Evolutionary conservation across 1,140 invertebrate genomes (phyloP).

Genomic region (Cyclina sinensis): DNA sequence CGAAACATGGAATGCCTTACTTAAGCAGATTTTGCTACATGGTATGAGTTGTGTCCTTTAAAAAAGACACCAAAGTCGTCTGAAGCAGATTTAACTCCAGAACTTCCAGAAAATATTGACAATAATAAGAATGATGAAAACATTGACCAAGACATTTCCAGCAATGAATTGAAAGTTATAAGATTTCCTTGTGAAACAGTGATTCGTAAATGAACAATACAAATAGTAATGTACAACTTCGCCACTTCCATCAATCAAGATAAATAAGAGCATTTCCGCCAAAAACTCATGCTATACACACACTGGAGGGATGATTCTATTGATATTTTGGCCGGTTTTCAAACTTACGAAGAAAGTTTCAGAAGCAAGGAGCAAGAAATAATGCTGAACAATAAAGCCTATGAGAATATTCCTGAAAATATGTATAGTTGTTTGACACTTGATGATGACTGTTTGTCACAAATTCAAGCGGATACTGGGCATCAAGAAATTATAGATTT

Average conservation of each 20-base stretch:
- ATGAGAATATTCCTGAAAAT: not conserved
- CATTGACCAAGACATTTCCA: not conserved
- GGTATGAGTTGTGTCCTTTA: slow-evolving; percentile 9
- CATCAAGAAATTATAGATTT: slow-evolving; percentile 47
- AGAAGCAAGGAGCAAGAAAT: not conserved
- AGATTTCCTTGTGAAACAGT: not conserved
- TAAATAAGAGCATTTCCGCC: not conserved
- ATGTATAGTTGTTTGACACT: not conserved
- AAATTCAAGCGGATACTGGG: not conserved
- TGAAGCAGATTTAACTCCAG: not conserved
- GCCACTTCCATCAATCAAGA: not conserved
- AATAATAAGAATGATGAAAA: slow-evolving; percentile 6
- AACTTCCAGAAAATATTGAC: slow-evolving; percentile 6
- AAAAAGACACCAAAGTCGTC: slow-evolving; percentile 11
- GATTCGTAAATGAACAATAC: not conserved
- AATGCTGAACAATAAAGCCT: not conserved
- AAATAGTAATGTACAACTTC: not conserved
- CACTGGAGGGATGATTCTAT: not conserved
- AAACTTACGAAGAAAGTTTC: not conserved
- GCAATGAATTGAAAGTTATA: too few relatives aligned
- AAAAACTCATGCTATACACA: slow-evolving; percentile 32
- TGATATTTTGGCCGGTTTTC: not conserved
- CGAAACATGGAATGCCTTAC: not conserved
- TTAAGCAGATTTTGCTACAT: slow-evolving; percentile 57
- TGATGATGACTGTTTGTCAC: slow-evolving; percentile 68